Evolutionary conservation across 2,797 vertebrate genomes (phyloP).

Genomic region (Aphelocoma californica): DNA sequence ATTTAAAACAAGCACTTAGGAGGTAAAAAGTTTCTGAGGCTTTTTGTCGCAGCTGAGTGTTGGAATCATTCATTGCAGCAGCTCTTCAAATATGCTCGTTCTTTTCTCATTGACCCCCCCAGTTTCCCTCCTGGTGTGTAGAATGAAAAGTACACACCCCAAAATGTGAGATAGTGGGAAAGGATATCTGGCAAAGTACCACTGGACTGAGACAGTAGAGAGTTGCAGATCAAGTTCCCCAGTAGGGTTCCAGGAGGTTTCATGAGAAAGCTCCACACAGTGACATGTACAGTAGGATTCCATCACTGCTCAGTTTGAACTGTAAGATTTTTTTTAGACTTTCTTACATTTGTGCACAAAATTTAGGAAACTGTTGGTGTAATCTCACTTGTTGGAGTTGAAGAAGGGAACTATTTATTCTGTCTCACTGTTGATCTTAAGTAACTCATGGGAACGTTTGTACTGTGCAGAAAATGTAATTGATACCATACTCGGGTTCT

Average conservation of each 20-base stretch:
- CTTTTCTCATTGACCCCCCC: not conserved
- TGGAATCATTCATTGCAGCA: not conserved
- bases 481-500: not conserved
- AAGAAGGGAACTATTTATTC: not conserved
- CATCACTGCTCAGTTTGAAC: not conserved
- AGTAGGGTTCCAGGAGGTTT: not conserved
- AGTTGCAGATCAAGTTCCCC: not conserved
- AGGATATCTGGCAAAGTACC: not conserved
- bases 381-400: not conserved
- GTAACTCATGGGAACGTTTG: not conserved
- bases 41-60: not conserved
- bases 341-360: rapidly evolving
- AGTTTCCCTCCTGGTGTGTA: not conserved
- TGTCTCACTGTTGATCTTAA: not conserved
- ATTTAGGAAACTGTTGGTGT: not conserved
- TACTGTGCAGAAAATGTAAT: not conserved
- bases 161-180: not conserved
- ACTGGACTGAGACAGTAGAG: not conserved
- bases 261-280: not conserved
- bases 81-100: rapidly evolving
- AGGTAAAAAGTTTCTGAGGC: not conserved
- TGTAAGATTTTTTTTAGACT: not conserved
- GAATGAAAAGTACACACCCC: not conserved
- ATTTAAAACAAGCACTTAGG: not conserved
- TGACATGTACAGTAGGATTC: not conserved